phyloP scores from a whole-genome alignment of 2,888 invertebrate genomes.

The Melinopterus prodromus region DNA sequence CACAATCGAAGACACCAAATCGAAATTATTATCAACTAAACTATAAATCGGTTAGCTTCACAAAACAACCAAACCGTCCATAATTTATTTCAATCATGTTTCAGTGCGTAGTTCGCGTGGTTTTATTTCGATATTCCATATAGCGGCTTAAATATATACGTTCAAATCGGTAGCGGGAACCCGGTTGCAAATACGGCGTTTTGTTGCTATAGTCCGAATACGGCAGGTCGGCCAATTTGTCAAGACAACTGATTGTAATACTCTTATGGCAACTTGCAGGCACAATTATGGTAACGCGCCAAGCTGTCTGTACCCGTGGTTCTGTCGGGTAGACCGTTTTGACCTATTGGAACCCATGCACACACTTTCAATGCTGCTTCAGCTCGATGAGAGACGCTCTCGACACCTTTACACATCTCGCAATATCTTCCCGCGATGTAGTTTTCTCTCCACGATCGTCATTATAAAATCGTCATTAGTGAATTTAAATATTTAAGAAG shows the following conservation, averaged over 20 bases:
- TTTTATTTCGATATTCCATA: no score
- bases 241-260: constrained; percentile 30
- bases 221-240: constrained; percentile 28
- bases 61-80: no score
- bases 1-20: background rate
- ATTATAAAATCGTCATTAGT: background rate
- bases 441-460: background rate
- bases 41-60: background rate
- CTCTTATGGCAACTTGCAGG: constrained; percentile 32
- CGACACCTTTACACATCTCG: background rate
- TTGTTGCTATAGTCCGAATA: constrained; percentile 12
- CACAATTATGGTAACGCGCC: constrained; percentile 54
- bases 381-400: background rate
- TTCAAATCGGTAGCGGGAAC: background rate
- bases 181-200: background rate
- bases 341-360: background rate
- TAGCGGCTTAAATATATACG: background rate
- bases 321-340: background rate
- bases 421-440: background rate
- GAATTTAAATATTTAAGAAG: no score
- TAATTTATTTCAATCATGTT: no score
- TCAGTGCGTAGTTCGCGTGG: no score
- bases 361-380: background rate
- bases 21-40: background rate
- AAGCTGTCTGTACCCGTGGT: constrained; percentile 51